These are phyloP conservation scores for Steinernema scapterisci DNA, from an alignment of 2,888 invertebrate genomes.

Conservation along the genomic window DNA sequence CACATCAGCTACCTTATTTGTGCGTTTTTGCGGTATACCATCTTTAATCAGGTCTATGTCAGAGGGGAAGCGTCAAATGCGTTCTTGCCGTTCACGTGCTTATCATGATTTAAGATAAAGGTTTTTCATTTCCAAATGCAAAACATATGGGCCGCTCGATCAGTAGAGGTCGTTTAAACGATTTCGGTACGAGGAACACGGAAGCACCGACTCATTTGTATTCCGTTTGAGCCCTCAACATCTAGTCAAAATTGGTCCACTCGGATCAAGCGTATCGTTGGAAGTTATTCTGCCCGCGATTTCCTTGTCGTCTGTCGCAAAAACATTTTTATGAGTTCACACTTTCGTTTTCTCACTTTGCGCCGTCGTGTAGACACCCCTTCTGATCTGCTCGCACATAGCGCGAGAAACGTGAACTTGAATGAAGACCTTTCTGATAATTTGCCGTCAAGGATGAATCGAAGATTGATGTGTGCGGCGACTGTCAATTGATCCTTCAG, in stretches of 20 bases:
- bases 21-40: no score
- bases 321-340: background rate
- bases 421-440: background rate
- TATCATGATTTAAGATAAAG: background rate
- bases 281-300: background rate
- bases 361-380: background rate
- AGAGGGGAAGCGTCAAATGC: background rate
- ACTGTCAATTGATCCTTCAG: background rate
- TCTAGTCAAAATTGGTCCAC: background rate
- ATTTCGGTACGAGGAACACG: background rate
- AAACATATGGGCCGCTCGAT: background rate
- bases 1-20: background rate
- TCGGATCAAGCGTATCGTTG: background rate
- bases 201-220: background rate
- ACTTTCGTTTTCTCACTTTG: background rate
- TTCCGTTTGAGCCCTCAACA: background rate
- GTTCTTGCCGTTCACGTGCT: background rate
- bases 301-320: background rate
- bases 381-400: background rate
- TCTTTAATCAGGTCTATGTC: no score
- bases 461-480: slow-evolving; percentile 1
- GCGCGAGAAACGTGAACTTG: background rate
- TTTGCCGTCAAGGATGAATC: background rate
- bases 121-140: background rate
- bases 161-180: background rate